These are phyloP conservation scores for Cataglyphis hispanica DNA, from an alignment of 1,140 invertebrate species.

Conservation along the genomic window DNA sequence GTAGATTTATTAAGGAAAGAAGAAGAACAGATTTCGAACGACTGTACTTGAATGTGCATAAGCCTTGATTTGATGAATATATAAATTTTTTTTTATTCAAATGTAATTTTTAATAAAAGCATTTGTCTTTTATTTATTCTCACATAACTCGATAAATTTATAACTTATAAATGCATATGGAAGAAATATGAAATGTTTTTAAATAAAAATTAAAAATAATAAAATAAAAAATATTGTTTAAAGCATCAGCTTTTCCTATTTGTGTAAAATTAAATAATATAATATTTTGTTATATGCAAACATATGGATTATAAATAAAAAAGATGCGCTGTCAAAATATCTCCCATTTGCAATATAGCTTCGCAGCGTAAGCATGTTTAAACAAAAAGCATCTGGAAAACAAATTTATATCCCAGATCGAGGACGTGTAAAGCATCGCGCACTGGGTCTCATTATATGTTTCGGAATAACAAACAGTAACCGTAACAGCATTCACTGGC, in stretches of 20 bases:
- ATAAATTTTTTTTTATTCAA: no score
- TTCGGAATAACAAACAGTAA: conserved; percentile 46
- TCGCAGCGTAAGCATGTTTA: conserved; percentile 24
- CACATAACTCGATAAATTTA: background rate
- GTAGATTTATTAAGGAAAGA: background rate
- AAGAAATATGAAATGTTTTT: background rate
- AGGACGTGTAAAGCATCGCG: conserved; percentile 55
- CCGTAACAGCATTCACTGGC: conserved; percentile 35
- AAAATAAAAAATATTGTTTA: no score
- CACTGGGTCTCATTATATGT: conserved; percentile 47
- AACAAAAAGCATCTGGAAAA: conserved; percentile 42
- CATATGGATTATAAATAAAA: background rate
- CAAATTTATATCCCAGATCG: conserved; percentile 56
- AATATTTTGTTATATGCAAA: background rate
- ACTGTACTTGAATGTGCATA: background rate
- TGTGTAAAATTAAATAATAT: background rate
- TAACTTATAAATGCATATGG: background rate
- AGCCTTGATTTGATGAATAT: background rate
- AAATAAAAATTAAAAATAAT: background rate
- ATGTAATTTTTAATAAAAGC: background rate
- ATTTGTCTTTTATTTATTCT: background rate
- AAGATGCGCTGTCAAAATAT: conserved; percentile 4
- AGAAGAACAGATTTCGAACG: background rate
- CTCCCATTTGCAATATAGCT: background rate
- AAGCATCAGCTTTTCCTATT: background rate